phyloP scores from a whole-genome alignment of 2,888 invertebrate species.

The Antitype chi region DNA sequence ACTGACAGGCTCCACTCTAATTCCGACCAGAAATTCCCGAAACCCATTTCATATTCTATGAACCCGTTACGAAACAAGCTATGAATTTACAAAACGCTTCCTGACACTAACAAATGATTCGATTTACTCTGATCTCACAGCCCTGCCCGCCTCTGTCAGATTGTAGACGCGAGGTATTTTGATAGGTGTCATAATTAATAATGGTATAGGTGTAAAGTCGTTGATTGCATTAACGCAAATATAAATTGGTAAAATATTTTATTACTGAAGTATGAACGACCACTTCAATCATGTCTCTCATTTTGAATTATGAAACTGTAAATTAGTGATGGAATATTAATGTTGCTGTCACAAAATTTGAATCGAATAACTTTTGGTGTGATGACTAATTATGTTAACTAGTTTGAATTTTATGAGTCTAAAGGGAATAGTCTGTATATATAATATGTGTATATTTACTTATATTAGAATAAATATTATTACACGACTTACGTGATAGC shows the following conservation, averaged over 20 bases:
- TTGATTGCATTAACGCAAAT: conserved; percentile 49
- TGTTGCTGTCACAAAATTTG: conserved; percentile 25
- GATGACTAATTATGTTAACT: conserved; percentile 34
- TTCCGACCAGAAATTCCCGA: conserved; percentile 27
- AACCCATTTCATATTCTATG: conserved; percentile 50
- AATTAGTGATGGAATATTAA: conserved; percentile 57
- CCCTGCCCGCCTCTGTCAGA: conserved; percentile 65
- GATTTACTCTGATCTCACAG: conserved; percentile 48
- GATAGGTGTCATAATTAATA: conserved; percentile 77
- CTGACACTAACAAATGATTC: conserved; percentile 66
- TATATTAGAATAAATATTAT: no score
- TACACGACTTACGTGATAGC: no score
- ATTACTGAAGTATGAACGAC: conserved; percentile 57
- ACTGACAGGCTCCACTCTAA: conserved; percentile 50
- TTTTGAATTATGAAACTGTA: conserved; percentile 55
- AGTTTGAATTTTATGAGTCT: conserved; percentile 31
- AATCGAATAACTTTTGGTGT: conserved; percentile 42
- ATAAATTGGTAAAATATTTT: conserved; percentile 48
- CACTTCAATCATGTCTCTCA: conserved; percentile 53
- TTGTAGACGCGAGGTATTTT: conserved; percentile 76
- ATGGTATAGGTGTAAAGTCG: conserved; percentile 74
- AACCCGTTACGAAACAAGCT: conserved; percentile 43
- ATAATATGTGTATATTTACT: no score
- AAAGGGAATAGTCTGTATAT: no score
- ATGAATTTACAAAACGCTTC: conserved; percentile 57